Evolutionary conservation across 35 echinoderm and acorn worm species (phyloP).

Genomic region (Ptychodera flava): DNA sequence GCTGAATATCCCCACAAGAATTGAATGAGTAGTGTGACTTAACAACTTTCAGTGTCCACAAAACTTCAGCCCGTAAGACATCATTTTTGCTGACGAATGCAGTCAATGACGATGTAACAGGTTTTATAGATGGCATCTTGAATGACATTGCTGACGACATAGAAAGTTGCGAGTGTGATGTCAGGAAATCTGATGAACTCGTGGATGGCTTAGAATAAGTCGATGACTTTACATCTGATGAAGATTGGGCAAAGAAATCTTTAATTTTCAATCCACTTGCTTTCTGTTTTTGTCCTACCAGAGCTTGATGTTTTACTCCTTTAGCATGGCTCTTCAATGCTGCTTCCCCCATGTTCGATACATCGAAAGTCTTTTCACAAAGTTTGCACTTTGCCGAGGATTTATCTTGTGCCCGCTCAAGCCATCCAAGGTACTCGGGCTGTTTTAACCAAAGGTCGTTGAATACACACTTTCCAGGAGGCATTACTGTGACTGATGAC

Average conservation of each 20-base stretch:
- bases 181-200: too few relatives aligned
- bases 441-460: background rate
- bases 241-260: background rate
- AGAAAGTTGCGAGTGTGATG: too few relatives aligned
- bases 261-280: background rate
- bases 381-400: background rate
- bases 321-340: constrained; percentile 41
- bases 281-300: background rate
- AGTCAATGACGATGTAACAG: too few relatives aligned
- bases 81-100: too few relatives aligned
- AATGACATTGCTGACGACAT: too few relatives aligned
- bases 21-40: constrained; percentile 40
- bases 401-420: background rate
- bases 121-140: too few relatives aligned
- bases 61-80: too few relatives aligned
- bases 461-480: background rate
- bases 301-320: constrained; percentile 6
- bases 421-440: background rate
- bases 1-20: constrained; percentile 29
- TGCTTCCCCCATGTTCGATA: constrained; percentile 38
- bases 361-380: constrained; percentile 24
- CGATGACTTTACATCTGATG: background rate
- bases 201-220: too few relatives aligned
- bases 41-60: too few relatives aligned
- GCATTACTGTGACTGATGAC: too few relatives aligned